Evolutionary conservation across 2,797 vertebrate species (phyloP).

Genomic region (Alca torda): DNA sequence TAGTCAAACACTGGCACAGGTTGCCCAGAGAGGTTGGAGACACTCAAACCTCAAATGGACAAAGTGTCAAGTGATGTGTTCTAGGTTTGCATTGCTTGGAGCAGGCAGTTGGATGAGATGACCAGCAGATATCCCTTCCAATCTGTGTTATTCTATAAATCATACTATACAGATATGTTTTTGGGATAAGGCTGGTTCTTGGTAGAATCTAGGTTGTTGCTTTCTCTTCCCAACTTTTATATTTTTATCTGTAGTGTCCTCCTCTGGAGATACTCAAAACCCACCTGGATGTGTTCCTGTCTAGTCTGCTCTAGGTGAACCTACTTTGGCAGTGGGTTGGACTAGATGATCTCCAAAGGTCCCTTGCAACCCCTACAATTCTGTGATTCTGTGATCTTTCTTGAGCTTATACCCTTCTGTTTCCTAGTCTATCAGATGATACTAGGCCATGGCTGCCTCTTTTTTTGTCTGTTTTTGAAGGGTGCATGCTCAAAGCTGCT

Average conservation of each 20-base stretch:
- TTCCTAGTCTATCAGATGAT: background rate
- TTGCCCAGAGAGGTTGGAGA: background rate
- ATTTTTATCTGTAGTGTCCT: background rate
- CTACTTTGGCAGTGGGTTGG: too few relatives aligned
- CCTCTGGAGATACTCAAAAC: too few relatives aligned
- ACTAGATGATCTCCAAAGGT: too few relatives aligned
- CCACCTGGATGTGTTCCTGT: too few relatives aligned
- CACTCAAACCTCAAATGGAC: background rate
- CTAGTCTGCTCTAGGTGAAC: too few relatives aligned
- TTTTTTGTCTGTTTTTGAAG: background rate
- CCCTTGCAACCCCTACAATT: too few relatives aligned
- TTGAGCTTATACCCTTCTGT: background rate
- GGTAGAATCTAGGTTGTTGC: background rate
- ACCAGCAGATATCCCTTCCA: background rate
- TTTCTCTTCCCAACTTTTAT: background rate
- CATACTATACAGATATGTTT: background rate
- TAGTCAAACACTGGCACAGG: background rate
- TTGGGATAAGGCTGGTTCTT: background rate
- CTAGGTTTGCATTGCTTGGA: background rate
- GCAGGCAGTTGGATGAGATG: background rate
- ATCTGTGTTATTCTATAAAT: background rate
- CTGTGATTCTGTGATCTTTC: background rate
- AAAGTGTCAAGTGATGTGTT: background rate
- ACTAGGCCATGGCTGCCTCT: background rate
- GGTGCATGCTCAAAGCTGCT: background rate